Percentiles rank a stretch among this genome's conserved stretches.
Evolutionary conservation across 2,113 vertebrate species (phyloP).

Genomic region (Anser brachyrhynchus): DNA sequence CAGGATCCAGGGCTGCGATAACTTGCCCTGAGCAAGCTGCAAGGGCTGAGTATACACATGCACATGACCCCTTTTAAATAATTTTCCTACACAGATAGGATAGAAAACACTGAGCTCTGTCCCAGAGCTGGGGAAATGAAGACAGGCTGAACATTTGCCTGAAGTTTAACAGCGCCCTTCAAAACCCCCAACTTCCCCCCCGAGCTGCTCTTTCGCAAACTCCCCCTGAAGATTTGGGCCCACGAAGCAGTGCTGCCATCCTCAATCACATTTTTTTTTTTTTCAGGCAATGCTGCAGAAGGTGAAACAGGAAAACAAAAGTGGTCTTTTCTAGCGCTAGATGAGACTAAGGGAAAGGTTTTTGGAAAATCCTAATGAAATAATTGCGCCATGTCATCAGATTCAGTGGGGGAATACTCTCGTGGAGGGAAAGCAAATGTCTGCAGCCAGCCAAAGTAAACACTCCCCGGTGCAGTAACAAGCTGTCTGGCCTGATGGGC

Average conservation of each 20-base stretch:
- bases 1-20: too few relatives aligned
- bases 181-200: not conserved
- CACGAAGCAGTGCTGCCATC: not conserved
- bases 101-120: not conserved
- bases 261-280: not conserved
- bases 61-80: too few relatives aligned
- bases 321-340: not conserved
- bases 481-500: conserved; percentile 32
- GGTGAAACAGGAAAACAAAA: not conserved
- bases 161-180: not conserved
- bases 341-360: not conserved
- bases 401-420: conserved; percentile 44
- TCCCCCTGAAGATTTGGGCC: accelerated
- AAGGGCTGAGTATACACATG: too few relatives aligned
- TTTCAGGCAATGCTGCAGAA: not conserved
- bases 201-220: not conserved
- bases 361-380: conserved; percentile 61
- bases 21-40: too few relatives aligned
- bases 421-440: not conserved
- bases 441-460: conserved; percentile 46
- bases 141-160: not conserved
- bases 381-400: conserved; percentile 60
- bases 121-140: not conserved
- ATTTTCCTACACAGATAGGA: too few relatives aligned
- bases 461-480: conserved; percentile 24